Evolutionary conservation across 2,797 vertebrate species (phyloP).

Genomic region (Monodelphis domestica): DNA sequence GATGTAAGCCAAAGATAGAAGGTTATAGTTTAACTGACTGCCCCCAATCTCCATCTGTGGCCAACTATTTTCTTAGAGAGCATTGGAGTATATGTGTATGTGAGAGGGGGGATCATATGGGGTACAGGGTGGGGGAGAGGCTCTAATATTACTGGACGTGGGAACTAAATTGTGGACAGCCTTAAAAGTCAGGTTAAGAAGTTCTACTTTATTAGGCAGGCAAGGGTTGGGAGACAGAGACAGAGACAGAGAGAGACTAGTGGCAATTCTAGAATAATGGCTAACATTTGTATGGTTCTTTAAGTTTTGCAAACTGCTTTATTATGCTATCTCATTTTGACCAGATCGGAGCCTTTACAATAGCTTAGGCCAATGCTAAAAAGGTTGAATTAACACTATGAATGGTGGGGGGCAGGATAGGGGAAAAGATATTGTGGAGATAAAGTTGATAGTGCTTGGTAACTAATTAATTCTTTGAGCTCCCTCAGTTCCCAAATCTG

Average conservation of each 20-base stretch:
- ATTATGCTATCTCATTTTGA: not conserved
- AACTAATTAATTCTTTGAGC: not conserved
- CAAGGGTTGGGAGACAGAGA: no score
- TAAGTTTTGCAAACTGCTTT: not conserved
- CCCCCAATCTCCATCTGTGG: conserved; percentile 32
- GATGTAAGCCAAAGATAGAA: conserved; percentile 51
- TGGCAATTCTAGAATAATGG: not conserved
- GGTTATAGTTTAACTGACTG: conserved; percentile 52
- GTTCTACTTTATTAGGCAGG: not conserved
- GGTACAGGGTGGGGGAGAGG: not conserved
- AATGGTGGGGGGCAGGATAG: not conserved
- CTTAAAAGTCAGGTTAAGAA: not conserved
- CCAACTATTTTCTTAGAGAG: conserved; percentile 21
- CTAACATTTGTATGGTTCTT: not conserved
- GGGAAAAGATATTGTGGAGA: not conserved
- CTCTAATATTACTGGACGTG: not conserved
- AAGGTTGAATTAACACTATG: not conserved
- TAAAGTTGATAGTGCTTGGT: not conserved
- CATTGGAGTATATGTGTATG: not conserved
- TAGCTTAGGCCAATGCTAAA: not conserved
- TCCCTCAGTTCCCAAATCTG: not conserved
- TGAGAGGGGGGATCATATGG: not conserved
- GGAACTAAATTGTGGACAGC: not conserved
- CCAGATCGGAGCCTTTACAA: not conserved
- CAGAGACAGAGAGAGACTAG: not conserved